Conservation (phyloP, 2,888 invertebrate genomes). For the Cephalotes varians region DNA sequence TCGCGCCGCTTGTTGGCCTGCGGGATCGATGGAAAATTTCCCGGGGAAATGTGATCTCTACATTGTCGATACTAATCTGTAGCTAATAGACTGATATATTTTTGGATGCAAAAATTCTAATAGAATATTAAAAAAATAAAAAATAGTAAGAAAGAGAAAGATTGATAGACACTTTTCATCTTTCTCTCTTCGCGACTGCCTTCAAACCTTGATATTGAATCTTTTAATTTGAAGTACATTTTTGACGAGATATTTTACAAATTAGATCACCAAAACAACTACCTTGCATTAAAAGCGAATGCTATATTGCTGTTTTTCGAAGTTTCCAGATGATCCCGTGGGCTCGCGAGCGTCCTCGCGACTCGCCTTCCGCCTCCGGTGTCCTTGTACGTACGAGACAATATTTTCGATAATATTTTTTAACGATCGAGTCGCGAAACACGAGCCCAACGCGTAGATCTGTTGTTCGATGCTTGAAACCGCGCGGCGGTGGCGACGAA, state of each 20-base stretch:
- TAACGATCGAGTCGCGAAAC: slow-evolving; percentile 74
- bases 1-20: slow-evolving; percentile 35
- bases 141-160: neutral
- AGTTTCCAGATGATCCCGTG: slow-evolving; percentile 58
- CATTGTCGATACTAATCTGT: neutral
- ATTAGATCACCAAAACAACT: neutral
- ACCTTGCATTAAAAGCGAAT: neutral
- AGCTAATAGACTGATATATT: neutral
- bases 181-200: neutral
- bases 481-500: slow-evolving; percentile 40
- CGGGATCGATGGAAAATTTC: slow-evolving; percentile 27
- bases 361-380: slow-evolving; percentile 62
- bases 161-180: neutral
- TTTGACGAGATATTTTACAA: neutral
- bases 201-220: neutral
- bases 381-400: slow-evolving; percentile 75
- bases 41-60: neutral
- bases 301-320: slow-evolving; percentile 48
- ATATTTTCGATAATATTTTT: slow-evolving; percentile 78
- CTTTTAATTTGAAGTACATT: slow-evolving; percentile 13
- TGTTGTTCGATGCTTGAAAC: slow-evolving; percentile 62
- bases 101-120: neutral
- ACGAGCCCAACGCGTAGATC: slow-evolving; percentile 72
- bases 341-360: slow-evolving; percentile 55
- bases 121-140: neutral